Percentiles rank a stretch among this genome's conserved stretches.
Evolutionary conservation across 2,888 invertebrate species (phyloP).

Genomic region (Cephus runcator): DNA sequence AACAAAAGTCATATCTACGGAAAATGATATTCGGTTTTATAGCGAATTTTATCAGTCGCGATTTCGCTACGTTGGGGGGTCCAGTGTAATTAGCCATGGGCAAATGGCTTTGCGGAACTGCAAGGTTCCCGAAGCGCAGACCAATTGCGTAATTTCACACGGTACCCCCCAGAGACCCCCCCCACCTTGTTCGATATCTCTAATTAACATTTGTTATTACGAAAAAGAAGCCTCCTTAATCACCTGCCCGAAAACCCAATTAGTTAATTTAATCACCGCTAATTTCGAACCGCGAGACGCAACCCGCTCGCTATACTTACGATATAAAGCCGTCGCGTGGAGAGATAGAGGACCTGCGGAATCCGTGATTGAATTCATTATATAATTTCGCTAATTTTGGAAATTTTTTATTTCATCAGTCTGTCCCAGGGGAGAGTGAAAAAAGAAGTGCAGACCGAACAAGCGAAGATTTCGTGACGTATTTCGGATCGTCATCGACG

Average conservation of each 20-base stretch:
- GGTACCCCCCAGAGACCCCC: background rate
- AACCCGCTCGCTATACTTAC: background rate
- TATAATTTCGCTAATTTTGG: background rate
- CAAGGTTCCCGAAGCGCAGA: background rate
- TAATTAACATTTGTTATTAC: conserved; percentile 16
- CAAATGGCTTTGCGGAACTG: background rate
- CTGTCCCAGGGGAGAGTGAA: background rate
- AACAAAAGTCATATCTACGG: background rate
- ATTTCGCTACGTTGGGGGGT: background rate
- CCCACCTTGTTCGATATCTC: background rate
- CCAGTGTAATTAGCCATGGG: background rate
- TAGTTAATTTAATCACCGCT: conserved; percentile 42
- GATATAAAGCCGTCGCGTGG: background rate
- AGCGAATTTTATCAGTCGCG: background rate
- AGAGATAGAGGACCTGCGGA: background rate
- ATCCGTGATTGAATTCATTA: background rate
- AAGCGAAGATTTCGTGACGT: background rate
- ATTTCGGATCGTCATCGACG: background rate
- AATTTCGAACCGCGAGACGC: background rate
- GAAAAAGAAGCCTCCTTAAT: conserved; percentile 25
- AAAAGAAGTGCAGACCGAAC: background rate
- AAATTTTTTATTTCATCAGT: background rate
- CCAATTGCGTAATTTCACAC: background rate
- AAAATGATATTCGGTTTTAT: background rate
- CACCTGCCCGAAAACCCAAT: conserved; percentile 38